Evolutionary conservation across 2,113 vertebrate genomes (phyloP).

Genomic region (Chinchilla lanigera): DNA sequence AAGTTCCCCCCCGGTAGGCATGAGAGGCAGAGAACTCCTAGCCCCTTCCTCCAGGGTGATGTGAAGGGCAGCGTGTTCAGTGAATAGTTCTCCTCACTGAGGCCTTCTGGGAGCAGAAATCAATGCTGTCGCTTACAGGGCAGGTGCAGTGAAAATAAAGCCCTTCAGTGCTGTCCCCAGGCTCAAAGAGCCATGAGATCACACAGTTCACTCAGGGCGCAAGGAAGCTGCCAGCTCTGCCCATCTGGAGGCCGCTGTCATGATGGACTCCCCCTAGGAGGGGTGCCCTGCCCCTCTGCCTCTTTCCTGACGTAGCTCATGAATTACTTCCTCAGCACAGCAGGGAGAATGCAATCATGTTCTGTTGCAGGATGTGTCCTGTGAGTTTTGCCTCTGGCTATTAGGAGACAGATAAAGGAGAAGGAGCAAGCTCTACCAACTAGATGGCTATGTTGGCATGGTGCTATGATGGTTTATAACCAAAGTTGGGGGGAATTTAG

Average conservation of each 20-base stretch:
- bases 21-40: slow-evolving; percentile 63
- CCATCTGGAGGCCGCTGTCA: slow-evolving; percentile 58
- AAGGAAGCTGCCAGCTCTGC: slow-evolving; percentile 64
- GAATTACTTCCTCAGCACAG: not conserved
- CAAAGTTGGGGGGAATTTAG: not conserved
- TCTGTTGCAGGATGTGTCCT: not conserved
- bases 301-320: not conserved
- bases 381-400: not conserved
- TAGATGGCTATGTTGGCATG: not conserved
- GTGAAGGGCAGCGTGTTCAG: not conserved
- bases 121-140: slow-evolving; percentile 51
- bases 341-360: not conserved
- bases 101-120: slow-evolving; percentile 73
- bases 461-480: not conserved
- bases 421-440: not conserved
- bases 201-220: slow-evolving; percentile 52
- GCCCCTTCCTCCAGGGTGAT: not conserved
- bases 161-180: slow-evolving; percentile 66
- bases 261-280: not conserved
- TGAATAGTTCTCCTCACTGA: slow-evolving; percentile 78
- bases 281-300: not conserved
- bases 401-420: not conserved
- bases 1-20: slow-evolving; percentile 57
- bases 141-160: slow-evolving; percentile 83
- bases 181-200: slow-evolving; percentile 64